Percentiles rank a stretch among this genome's conserved stretches.
These are phyloP conservation scores for silkworm (Bombyx mori) DNA, from an alignment of 1,140 invertebrate species.

Conservation along the genomic window DNA sequence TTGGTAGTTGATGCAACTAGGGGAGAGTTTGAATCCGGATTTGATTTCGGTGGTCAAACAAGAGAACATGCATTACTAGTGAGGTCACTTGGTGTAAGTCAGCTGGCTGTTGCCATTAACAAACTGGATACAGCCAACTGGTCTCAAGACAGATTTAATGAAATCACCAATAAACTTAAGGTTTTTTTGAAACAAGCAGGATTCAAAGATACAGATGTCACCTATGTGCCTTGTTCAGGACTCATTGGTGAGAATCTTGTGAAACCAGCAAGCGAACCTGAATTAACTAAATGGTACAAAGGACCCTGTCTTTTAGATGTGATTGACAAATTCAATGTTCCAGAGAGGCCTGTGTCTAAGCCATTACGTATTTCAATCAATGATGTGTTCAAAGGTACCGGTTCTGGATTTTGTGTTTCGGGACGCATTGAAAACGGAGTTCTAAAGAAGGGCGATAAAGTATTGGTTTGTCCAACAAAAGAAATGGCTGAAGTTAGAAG, in stretches of 20 bases:
- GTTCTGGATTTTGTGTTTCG: conserved; percentile 88
- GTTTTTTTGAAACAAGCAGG: conserved; percentile 96
- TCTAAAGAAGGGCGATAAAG: conserved; percentile 87
- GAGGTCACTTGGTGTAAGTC: conserved; percentile 88
- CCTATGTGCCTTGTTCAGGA: conserved; percentile 96
- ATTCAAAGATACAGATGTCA: conserved; percentile 90
- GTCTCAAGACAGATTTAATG: conserved; percentile 86
- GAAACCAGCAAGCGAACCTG: conserved; percentile 76
- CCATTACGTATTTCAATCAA: conserved; percentile 93
- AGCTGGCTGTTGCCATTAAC: conserved; percentile 88
- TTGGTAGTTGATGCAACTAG: conserved; percentile 95
- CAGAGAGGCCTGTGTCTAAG: conserved; percentile 87
- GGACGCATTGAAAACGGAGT: conserved; percentile 94
- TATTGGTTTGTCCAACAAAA: conserved; percentile 89
- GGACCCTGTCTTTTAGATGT: conserved; percentile 87
- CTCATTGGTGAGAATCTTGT: conserved; percentile 94
- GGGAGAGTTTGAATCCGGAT: conserved; percentile 99
- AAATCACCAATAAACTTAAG: conserved; percentile 88
- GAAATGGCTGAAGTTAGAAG: conserved; percentile 85
- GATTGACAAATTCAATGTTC: conserved; percentile 89
- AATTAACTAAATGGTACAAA: conserved; percentile 86
- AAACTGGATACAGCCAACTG: conserved; percentile 88
- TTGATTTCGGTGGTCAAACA: conserved; percentile 97
- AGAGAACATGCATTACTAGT: conserved; percentile 96
- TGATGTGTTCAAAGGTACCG: conserved; percentile 95